Evolutionary conservation across 2,888 invertebrate species (phyloP).

Genomic region (Melanchra persicariae): DNA sequence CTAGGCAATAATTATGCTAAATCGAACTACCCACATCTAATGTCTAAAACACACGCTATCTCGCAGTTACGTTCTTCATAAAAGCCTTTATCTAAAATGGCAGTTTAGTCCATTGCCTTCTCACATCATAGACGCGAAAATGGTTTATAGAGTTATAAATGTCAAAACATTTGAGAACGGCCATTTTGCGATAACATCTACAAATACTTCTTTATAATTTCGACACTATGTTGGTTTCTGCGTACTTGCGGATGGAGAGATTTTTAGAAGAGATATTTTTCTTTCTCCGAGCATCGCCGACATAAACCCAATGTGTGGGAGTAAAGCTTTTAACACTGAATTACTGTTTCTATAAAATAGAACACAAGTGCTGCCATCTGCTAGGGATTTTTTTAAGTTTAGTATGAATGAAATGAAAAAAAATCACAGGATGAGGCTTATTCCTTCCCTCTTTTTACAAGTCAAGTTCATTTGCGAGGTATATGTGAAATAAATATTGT

Average conservation of each 20-base stretch:
- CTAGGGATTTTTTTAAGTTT: not conserved
- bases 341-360: not conserved
- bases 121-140: slow-evolving; percentile 23
- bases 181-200: slow-evolving; percentile 24
- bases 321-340: not conserved
- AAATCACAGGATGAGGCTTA: no score
- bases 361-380: slow-evolving; percentile 11
- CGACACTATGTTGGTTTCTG: not conserved
- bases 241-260: not conserved
- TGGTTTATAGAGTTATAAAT: slow-evolving; percentile 37
- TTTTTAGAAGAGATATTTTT: not conserved
- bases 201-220: slow-evolving; percentile 18
- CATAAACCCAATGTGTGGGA: not conserved
- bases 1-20: slow-evolving; percentile 1
- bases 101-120: slow-evolving; percentile 23
- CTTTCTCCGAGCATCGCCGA: not conserved
- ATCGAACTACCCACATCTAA: slow-evolving; percentile 18
- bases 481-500: no score
- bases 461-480: not conserved
- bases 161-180: slow-evolving; percentile 15
- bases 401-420: no score
- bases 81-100: slow-evolving; percentile 18
- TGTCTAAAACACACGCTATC: slow-evolving; percentile 15
- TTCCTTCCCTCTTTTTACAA: not conserved
- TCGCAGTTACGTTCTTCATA: slow-evolving; percentile 5